Conservation (phyloP, 2,888 invertebrate genomes). For the Ditula angustiorana region DNA sequence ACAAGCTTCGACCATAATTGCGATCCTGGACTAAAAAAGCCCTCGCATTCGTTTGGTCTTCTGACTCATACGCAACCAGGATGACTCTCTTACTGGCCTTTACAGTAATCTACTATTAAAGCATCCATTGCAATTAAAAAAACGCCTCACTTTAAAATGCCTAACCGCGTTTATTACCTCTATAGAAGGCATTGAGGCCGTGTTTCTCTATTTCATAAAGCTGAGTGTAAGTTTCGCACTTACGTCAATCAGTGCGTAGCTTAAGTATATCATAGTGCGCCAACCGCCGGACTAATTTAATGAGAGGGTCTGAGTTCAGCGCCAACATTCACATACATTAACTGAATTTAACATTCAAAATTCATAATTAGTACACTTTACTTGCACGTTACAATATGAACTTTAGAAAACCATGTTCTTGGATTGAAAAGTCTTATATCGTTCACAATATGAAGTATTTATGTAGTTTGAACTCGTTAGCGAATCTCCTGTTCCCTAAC, state of each 20-base stretch:
- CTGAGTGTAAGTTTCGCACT: constrained; percentile 80
- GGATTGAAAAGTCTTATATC: constrained; percentile 23
- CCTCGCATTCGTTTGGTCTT: too few species aligned
- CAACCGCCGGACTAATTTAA: constrained; percentile 83
- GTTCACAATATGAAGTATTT: background rate
- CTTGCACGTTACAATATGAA: constrained; percentile 20
- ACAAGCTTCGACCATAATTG: too few species aligned
- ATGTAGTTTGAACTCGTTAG: constrained; percentile 22
- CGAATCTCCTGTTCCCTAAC: constrained; percentile 28
- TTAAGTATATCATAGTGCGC: constrained; percentile 74
- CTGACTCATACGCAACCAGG: too few species aligned
- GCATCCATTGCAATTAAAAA: constrained; percentile 54
- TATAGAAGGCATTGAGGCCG: constrained; percentile 76
- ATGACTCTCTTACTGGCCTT: too few species aligned
- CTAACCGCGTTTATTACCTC: constrained; percentile 70
- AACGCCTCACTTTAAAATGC: constrained; percentile 59
- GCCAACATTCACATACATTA: constrained; percentile 50
- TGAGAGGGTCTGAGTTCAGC: constrained; percentile 64
- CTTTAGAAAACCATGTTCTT: constrained; percentile 17
- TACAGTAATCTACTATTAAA: constrained; percentile 31
- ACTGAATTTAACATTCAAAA: constrained; percentile 63
- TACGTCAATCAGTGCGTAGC: constrained; percentile 74
- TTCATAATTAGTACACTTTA: constrained; percentile 60
- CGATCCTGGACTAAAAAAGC: too few species aligned
- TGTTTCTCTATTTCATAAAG: constrained; percentile 61